These are phyloP conservation scores for Mormyrops boulengeri DNA, from an alignment of 2,797 vertebrate species.

Conservation along the genomic window DNA sequence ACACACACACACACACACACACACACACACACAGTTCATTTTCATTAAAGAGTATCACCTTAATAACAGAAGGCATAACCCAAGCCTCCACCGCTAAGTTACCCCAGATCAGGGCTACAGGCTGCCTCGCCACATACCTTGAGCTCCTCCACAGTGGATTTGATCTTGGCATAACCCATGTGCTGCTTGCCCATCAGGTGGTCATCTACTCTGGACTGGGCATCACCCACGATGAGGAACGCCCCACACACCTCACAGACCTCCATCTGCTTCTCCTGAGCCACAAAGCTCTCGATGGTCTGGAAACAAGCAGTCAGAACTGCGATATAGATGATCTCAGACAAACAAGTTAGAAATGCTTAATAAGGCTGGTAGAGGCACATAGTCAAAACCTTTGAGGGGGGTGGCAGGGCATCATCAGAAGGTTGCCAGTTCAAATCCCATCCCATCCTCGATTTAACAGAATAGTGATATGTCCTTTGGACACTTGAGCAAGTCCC, in stretches of 20 bases:
- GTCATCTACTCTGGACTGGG: slow-evolving; percentile 94
- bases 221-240: slow-evolving; percentile 96
- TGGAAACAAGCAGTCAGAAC: slow-evolving; percentile 37
- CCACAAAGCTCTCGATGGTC: slow-evolving; percentile 98
- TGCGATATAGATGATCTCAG: background rate
- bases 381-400: background rate
- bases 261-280: slow-evolving; percentile 99
- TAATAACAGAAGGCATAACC: background rate
- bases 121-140: slow-evolving; percentile 63
- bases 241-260: slow-evolving; percentile 98
- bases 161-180: slow-evolving; percentile 99
- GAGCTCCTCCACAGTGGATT: slow-evolving; percentile 96
- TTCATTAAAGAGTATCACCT: background rate
- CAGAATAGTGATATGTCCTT: background rate
- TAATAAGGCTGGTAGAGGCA: background rate
- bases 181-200: slow-evolving; percentile 99
- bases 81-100: background rate
- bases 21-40: background rate
- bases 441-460: background rate
- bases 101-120: background rate
- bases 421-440: background rate
- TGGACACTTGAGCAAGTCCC: background rate
- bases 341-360: background rate
- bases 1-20: background rate
- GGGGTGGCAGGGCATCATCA: background rate